A percentile compares a stretch with the other conserved stretches of the same genome.
Conservation (phyloP, 1,140 invertebrate species). For the Daktulosphaira vitifoliae region DNA sequence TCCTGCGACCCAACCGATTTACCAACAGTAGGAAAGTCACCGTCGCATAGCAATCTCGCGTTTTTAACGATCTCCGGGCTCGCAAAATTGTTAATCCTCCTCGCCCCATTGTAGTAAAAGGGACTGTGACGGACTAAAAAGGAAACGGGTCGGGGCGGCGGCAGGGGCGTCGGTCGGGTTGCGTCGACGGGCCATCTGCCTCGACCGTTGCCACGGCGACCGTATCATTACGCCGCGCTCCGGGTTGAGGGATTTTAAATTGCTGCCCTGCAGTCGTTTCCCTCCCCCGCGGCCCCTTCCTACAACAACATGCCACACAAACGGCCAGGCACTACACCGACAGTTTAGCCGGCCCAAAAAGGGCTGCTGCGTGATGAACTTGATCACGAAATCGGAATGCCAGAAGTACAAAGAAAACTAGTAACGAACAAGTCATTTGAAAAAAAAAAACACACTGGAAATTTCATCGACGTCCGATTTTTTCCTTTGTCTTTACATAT, state of each 20-base stretch:
- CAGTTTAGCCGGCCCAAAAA: not conserved
- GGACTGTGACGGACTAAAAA: not conserved
- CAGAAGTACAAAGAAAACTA: no score
- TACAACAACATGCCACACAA: not conserved
- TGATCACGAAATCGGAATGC: not conserved
- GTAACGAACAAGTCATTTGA: no score
- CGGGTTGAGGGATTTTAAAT: slow-evolving; percentile 13
- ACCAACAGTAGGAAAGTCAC: no score
- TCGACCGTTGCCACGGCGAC: slow-evolving; percentile 8
- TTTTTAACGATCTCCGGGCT: slow-evolving; percentile 33
- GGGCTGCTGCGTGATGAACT: not conserved
- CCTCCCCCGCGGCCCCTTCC: not conserved
- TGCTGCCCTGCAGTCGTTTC: slow-evolving; percentile 7
- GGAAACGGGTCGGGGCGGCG: slow-evolving; percentile 20
- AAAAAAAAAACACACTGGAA: no score
- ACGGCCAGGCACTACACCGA: no score
- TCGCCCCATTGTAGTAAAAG: not conserved
- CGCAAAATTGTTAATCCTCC: slow-evolving; percentile 30
- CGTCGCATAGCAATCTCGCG: not conserved
- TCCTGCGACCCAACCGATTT: no score
- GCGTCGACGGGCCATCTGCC: slow-evolving; percentile 28
- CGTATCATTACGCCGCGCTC: slow-evolving; percentile 29
- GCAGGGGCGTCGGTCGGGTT: slow-evolving; percentile 9
- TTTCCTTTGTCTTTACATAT: no score
- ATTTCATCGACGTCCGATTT: not conserved